Evolutionary conservation across 2,797 vertebrate genomes (phyloP).

Genomic region (Etheostoma perlongum): DNA sequence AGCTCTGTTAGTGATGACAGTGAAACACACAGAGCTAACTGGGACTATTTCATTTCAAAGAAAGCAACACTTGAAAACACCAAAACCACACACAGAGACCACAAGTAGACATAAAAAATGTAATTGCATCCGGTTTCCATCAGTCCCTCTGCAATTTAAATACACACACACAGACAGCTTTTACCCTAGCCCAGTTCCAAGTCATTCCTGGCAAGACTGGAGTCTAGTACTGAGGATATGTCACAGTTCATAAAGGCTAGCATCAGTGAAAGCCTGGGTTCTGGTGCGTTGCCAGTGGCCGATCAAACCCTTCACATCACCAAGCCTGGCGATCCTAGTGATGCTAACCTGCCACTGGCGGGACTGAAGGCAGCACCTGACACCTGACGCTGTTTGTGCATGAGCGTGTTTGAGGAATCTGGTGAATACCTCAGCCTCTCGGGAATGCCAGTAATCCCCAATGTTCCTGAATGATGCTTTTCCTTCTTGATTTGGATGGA

Average conservation of each 20-base stretch:
- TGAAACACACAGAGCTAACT: slow-evolving; percentile 29
- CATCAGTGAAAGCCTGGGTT: slow-evolving; percentile 47
- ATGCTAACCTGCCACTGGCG: slow-evolving; percentile 48
- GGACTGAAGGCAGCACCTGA: slow-evolving; percentile 62
- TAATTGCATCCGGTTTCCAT: slow-evolving; percentile 56
- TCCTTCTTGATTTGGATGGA: slow-evolving; percentile 40
- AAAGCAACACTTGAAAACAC: slow-evolving; percentile 37
- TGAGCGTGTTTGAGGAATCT: slow-evolving; percentile 64
- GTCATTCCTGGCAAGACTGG: slow-evolving; percentile 66
- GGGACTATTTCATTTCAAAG: slow-evolving; percentile 56
- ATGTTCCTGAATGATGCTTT: slow-evolving; percentile 57
- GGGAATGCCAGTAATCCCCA: slow-evolving; percentile 64
- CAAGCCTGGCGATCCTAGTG: slow-evolving; percentile 29
- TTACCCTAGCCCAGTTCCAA: slow-evolving; percentile 42
- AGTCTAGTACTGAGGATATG: slow-evolving; percentile 62
- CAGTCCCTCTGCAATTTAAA: slow-evolving; percentile 21
- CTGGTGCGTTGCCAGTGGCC: slow-evolving; percentile 48
- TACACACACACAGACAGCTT: slow-evolving; percentile 18
- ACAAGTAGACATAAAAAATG: slow-evolving; percentile 40
- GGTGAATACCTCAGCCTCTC: slow-evolving; percentile 53
- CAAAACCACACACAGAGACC: slow-evolving; percentile 42
- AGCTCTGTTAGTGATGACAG: slow-evolving; percentile 15
- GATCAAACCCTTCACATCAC: slow-evolving; percentile 23
- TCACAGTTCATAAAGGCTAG: slow-evolving; percentile 67
- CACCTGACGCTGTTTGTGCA: slow-evolving; percentile 68